A percentile compares a stretch with the other conserved stretches of the same genome.
phyloP scores from a whole-genome alignment of 2,797 vertebrate genomes.

The Sitta carolinensis region DNA sequence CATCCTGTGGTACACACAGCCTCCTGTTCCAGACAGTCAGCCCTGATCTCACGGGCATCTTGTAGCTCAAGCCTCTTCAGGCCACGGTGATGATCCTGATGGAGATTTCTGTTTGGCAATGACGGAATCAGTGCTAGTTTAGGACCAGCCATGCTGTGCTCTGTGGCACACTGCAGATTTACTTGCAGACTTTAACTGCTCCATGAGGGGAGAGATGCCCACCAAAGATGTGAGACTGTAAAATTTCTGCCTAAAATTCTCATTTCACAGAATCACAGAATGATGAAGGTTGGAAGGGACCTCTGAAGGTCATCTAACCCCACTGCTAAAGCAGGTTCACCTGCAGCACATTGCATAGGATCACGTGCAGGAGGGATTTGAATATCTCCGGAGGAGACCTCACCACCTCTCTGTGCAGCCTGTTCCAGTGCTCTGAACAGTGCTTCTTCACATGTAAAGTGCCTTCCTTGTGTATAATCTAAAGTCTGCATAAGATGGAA shows the following conservation, averaged over 20 bases:
- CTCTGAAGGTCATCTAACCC: neutral
- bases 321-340: neutral
- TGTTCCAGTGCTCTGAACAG: neutral
- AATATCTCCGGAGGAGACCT: neutral
- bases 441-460: neutral
- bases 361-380: neutral
- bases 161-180: neutral
- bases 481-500: neutral
- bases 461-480: neutral
- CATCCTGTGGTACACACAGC: neutral
- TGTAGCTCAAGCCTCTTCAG: neutral
- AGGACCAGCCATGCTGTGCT: neutral
- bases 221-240: neutral
- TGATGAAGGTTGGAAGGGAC: neutral
- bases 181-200: neutral
- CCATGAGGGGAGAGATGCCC: neutral
- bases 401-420: no score
- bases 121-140: neutral
- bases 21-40: neutral
- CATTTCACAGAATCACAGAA: neutral
- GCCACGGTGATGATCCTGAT: neutral
- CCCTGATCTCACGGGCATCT: neutral
- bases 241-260: neutral
- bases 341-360: neutral
- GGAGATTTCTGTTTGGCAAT: neutral